Base-by-base conservation (phyloP, 2,797 vertebrate species). In the Lacerta bilineata region DNA sequence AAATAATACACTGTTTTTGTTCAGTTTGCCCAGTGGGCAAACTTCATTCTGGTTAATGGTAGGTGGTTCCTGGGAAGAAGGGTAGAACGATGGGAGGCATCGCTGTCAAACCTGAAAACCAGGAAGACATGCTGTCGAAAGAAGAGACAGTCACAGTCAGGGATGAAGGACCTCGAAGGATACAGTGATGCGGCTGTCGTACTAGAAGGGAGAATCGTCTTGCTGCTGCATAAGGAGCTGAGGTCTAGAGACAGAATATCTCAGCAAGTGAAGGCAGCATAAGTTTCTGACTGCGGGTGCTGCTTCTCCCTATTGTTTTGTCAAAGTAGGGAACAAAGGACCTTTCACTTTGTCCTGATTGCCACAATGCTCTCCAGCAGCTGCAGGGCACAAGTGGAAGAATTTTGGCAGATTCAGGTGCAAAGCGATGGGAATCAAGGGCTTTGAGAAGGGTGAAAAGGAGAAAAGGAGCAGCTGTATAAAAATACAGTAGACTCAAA, bases 311-410 rank as follows among this genome's bases (percentile, higher is more conserved):
- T 43, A 13, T 55, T 50, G 10, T 55, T 83, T 61, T 66, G 43
- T 46, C 61, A 25, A 84, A 68, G n/a, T 17, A 50, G n/a, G 11
- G 72, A 83, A 82, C 71, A 88, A 83, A 88, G 71, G 41, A 83
- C 43, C 43, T 83, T 66, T 83, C 72, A 64, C 23, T 13, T 15
- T 23, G 66, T 77, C 25, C 84, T 77, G 39, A 77, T 85, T 66
- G 39, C 59, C 29, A 29, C 81, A 69, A 17, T 20, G 41, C 13
- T 43, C 64, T 11, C 66, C 43, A 87, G 46, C 77, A 72, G 41
- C 39, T 77, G 25, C 61, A 77, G 72, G 46, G 43, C 59, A 46
- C 36, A 75, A 71, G 68, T 17, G 8, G 80, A 29, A 78, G 80
- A 88, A 69, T 36, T 46, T 29, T 69, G 10, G 27, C 59, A 68